Evolutionary conservation across 2,113 vertebrate species (phyloP), one percentile per base, ranked within the genome.

Genomic region (Pseudorhombus dupliciocellatus): DNA sequence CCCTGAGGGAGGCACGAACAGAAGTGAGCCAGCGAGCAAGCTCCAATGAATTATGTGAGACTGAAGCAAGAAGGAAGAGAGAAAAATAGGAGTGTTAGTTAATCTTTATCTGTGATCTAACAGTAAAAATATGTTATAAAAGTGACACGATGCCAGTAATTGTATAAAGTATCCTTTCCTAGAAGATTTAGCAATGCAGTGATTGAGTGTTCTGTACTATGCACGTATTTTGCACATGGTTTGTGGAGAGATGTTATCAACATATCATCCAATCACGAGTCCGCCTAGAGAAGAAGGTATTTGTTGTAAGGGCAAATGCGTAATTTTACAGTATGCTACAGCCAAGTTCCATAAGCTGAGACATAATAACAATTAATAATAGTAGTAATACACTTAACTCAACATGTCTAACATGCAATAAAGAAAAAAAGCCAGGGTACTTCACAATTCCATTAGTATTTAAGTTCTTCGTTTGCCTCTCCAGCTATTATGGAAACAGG

Each of bases 401-500:
- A 11, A 34, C 8, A 10, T 34, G 28, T 7, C 7, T 30, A 5
- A 30, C 28, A 5, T 30, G 7, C 28, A 30, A 30, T 30, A 30
- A 5, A 30, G 28, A 30, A 4, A 30, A n/a, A 42, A 37, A 42
- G n/a, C n/a, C n/a, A n/a, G n/a, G n/a, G n/a, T n/a, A n/a, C n/a
- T n/a, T n/a, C n/a, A n/a, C n/a, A n/a, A n/a, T n/a, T n/a, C n/a
- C n/a, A n/a, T n/a, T n/a, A 31, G 10, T 50, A 24, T 55, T 46
- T 56, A 1, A 8, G 11, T 64, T 72, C 37, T 61, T 62, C 22
- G 25, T 37, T 53, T 62, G 42, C 28, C 26, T 12, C 18, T 79
- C 28, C 89, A 99, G 98, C 95, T 98, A 79, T 93, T 98, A 94
- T 99, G 98, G 98, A 97, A 97, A 88, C 94, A 98, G 85, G 97